Percentiles rank a stretch among this genome's conserved stretches.
Conservation (phyloP, 2,888 invertebrate species). For the Pterostichus niger region DNA sequence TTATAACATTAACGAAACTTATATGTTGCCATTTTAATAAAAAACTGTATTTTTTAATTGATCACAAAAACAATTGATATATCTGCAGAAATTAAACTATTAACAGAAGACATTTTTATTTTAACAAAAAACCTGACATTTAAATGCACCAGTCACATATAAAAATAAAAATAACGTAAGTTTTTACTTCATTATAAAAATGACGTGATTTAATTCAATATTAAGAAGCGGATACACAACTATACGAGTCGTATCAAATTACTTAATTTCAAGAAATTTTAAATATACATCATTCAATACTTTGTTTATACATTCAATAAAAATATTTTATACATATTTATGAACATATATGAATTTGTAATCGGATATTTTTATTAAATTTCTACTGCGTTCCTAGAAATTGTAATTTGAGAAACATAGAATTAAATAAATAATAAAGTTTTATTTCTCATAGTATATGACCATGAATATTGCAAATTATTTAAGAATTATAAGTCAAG, state of each 20-base stretch:
- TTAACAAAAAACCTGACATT: conserved; percentile 40
- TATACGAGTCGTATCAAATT: conserved; percentile 15
- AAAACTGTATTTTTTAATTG: background rate
- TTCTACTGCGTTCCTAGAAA: background rate
- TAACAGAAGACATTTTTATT: background rate
- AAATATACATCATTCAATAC: background rate
- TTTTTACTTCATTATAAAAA: conserved; percentile 5
- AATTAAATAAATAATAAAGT: background rate
- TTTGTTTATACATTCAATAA: background rate
- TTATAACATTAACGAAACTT: background rate
- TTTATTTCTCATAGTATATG: background rate
- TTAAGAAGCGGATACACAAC: conserved; percentile 38
- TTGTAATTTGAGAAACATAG: background rate
- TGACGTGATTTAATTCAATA: conserved; percentile 8
- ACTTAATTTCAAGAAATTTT: background rate
- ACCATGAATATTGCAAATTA: background rate
- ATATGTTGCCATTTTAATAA: conserved; percentile 2
- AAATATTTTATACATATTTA: conserved; percentile 18
- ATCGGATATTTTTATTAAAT: background rate
- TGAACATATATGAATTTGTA: background rate
- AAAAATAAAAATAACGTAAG: conserved; percentile 10
- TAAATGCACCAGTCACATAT: conserved; percentile 8
- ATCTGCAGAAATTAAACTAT: background rate
- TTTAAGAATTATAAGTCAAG: conserved; percentile 5
- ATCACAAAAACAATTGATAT: conserved; percentile 9